Conservation (phyloP, 2,113 vertebrate species). For the Galemys pyrenaicus region DNA sequence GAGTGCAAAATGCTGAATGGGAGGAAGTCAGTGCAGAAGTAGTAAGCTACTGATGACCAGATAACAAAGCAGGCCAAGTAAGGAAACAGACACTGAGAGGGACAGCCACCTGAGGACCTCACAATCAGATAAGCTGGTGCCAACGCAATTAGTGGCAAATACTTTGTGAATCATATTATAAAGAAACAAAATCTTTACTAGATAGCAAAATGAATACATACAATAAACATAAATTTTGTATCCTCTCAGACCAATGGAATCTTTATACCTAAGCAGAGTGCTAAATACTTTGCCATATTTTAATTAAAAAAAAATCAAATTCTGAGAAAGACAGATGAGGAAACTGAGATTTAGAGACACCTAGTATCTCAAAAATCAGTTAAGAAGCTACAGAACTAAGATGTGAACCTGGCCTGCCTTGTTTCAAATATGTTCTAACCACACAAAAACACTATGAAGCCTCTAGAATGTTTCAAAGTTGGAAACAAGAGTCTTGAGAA, state of each 20-base stretch:
- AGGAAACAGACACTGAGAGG: neutral
- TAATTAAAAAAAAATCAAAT: neutral
- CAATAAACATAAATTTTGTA: neutral
- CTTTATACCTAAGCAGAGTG: neutral
- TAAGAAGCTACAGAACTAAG: neutral
- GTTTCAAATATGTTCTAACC: neutral
- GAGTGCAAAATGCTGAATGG: neutral
- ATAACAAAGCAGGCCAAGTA: neutral
- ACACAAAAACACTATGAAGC: neutral
- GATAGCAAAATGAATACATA: neutral
- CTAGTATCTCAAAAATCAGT: neutral
- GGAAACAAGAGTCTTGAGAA: neutral
- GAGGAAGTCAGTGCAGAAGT: neutral
- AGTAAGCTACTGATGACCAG: neutral
- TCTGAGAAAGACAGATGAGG: neutral
- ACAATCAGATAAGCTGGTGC: neutral
- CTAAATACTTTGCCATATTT: neutral
- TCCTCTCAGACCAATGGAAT: neutral
- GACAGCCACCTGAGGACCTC: neutral
- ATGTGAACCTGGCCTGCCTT: neutral
- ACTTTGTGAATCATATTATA: neutral
- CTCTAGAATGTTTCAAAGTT: neutral
- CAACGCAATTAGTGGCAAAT: neutral
- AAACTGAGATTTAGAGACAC: neutral
- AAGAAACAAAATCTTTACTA: neutral